A percentile compares a stretch with the other conserved stretches of the same genome.
These are phyloP conservation scores for Progne subis DNA, from an alignment of 2,113 vertebrate species.

Conservation along the genomic window DNA sequence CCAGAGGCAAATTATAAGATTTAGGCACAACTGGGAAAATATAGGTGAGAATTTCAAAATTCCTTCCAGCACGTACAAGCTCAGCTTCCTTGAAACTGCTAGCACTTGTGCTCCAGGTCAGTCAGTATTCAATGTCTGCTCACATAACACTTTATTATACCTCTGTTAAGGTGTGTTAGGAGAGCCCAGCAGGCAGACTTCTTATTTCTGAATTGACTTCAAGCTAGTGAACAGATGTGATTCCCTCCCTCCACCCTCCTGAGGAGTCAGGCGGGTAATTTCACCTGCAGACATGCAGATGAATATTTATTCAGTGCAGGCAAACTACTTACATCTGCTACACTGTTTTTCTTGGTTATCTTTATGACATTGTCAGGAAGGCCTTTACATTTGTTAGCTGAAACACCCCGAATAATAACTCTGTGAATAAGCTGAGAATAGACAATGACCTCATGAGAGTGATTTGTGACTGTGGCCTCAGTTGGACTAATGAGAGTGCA, in stretches of 20 bases:
- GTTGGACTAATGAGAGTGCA: background rate
- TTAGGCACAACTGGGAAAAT: conserved; percentile 37
- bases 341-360: background rate
- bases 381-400: background rate
- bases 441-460: background rate
- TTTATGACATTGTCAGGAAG: background rate
- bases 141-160: conserved; percentile 19
- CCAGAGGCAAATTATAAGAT: conserved; percentile 50
- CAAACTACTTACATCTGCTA: background rate
- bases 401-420: background rate
- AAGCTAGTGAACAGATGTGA: conserved; percentile 24
- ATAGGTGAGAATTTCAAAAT: conserved; percentile 26
- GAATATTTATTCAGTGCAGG: background rate
- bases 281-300: conserved; percentile 4
- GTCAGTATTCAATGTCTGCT: background rate
- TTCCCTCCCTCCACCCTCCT: background rate
- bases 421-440: background rate
- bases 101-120: conserved; percentile 8
- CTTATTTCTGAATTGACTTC: conserved; percentile 43
- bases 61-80: background rate
- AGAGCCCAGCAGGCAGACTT: conserved; percentile 39
- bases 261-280: background rate
- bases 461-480: background rate
- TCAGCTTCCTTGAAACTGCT: background rate
- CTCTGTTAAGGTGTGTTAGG: background rate